These are phyloP conservation scores for Pangasius macronema DNA, from an alignment of 2,797 vertebrate species.

Conservation along the genomic window DNA sequence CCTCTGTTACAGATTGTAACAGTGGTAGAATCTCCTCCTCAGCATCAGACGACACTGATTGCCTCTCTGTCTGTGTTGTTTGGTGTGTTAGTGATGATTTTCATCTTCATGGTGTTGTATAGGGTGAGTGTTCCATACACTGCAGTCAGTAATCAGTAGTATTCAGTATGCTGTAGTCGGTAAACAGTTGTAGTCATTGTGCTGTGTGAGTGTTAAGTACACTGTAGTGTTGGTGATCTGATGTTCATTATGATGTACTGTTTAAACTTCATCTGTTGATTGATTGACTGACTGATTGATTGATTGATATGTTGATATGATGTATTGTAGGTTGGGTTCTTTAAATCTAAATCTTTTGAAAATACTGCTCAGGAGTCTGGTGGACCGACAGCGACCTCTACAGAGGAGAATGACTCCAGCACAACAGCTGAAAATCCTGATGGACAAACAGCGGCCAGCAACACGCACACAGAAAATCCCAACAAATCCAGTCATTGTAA, in stretches of 20 bases:
- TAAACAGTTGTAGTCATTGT: no score
- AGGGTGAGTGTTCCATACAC: conserved; percentile 45
- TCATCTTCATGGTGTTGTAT: conserved; percentile 46
- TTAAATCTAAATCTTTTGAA: conserved; percentile 30
- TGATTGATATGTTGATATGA: neutral
- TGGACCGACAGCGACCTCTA: neutral
- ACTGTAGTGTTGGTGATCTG: neutral
- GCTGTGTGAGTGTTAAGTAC: neutral
- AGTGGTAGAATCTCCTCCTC: conserved; percentile 38
- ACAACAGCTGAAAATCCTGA: neutral
- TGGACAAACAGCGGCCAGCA: neutral
- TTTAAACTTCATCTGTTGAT: neutral
- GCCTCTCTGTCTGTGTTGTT: conserved; percentile 37
- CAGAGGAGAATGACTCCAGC: neutral
- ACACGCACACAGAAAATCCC: neutral
- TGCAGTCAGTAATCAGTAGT: neutral
- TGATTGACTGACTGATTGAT: no score
- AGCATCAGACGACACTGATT: conserved; percentile 7
- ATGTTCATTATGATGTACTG: neutral
- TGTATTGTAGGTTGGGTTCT: conserved; percentile 44
- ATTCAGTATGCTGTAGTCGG: neutral
- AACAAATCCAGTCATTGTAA: conserved; percentile 18
- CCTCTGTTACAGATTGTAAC: conserved; percentile 47
- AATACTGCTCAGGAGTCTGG: conserved; percentile 9
- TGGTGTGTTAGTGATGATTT: conserved; percentile 44